Conservation (phyloP, 2,113 vertebrate genomes). For the Anarrhichthys ocellatus region DNA sequence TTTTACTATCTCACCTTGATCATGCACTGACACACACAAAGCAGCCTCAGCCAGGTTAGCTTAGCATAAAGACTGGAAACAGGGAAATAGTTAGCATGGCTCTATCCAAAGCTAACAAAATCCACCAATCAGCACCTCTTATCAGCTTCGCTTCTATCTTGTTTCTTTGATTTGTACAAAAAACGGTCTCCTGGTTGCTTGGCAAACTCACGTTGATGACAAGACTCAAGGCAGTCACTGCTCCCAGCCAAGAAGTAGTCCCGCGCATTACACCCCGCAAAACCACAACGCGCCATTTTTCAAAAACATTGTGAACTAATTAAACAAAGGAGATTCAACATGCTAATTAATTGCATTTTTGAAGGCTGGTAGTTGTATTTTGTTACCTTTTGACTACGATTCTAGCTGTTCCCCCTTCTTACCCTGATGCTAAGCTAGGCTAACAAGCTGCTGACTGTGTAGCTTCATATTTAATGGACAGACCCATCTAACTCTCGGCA, state of each 20-base stretch:
- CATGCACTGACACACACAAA: neutral
- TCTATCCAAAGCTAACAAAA: neutral
- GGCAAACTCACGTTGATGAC: neutral
- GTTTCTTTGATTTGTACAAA: neutral
- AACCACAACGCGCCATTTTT: neutral
- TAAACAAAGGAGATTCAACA: neutral
- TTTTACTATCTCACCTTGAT: slow-evolving; percentile 21
- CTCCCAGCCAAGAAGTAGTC: neutral
- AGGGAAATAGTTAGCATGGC: neutral
- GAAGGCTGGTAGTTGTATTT: neutral
- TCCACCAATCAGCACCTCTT: neutral
- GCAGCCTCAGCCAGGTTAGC: neutral
- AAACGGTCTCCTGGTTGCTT: neutral
- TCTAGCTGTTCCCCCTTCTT: neutral
- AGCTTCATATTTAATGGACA: neutral
- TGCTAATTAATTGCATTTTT: neutral
- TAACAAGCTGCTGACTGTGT: neutral
- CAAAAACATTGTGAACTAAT: neutral
- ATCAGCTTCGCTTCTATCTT: neutral
- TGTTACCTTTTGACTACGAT: too few species aligned
- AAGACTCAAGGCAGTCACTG: neutral
- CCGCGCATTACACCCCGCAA: neutral
- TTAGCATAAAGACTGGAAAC: neutral
- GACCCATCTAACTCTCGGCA: neutral
- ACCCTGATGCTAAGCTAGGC: neutral